Conservation (phyloP, 1,140 invertebrate species). For the Habropoda laboriosa region DNA sequence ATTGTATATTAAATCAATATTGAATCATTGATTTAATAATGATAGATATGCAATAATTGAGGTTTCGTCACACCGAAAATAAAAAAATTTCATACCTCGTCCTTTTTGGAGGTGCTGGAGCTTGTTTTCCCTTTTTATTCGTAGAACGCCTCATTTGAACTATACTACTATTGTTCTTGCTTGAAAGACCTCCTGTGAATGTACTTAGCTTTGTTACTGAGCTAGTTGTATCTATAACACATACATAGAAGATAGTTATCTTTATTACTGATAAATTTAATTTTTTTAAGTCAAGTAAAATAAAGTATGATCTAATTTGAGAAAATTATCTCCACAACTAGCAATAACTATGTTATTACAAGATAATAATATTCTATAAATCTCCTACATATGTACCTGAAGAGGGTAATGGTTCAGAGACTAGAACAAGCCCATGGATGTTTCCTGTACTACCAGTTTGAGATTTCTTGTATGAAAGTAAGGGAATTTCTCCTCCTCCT, state of each 20-base stretch:
- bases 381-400: slow-evolving; percentile 74
- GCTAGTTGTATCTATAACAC: slow-evolving; percentile 69
- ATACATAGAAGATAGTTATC: not conserved
- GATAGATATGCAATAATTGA: slow-evolving; percentile 6
- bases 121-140: slow-evolving; percentile 94
- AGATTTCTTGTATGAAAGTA: slow-evolving; percentile 87
- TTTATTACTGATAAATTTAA: not conserved
- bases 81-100: slow-evolving; percentile 87
- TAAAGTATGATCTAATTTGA: slow-evolving; percentile 9
- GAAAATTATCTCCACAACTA: not conserved
- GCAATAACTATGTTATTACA: slow-evolving; percentile 1
- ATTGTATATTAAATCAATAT: not conserved
- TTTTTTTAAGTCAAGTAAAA: not conserved
- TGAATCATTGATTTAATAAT: slow-evolving; percentile 3
- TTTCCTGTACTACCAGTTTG: slow-evolving; percentile 86
- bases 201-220: slow-evolving; percentile 85
- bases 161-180: slow-evolving; percentile 83
- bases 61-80: slow-evolving; percentile 7
- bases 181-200: slow-evolving; percentile 84
- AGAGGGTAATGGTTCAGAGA: slow-evolving; percentile 81
- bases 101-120: slow-evolving; percentile 96
- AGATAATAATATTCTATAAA: slow-evolving; percentile 25
- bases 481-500: slow-evolving; percentile 84
- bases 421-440: slow-evolving; percentile 84
- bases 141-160: slow-evolving; percentile 93